phyloP scores from a whole-genome alignment of 2,797 vertebrate species.

The Phrynocephalus forsythii region DNA sequence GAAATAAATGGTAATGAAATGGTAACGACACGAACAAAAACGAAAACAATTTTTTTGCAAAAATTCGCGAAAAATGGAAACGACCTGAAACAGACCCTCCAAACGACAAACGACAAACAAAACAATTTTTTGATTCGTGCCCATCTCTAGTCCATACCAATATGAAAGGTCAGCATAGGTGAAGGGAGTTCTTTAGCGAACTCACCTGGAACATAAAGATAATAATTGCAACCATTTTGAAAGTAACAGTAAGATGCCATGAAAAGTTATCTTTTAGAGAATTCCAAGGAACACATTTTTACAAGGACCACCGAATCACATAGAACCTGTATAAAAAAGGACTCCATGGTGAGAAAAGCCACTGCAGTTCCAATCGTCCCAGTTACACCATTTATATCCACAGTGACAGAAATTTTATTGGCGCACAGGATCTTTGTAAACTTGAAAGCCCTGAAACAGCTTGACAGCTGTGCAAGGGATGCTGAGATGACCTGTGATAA shows the following conservation, averaged over 20 bases:
- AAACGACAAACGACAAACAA: too few species aligned
- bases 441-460: slow-evolving; percentile 46
- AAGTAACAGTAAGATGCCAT: background rate
- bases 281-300: background rate
- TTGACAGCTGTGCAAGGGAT: slow-evolving; percentile 57
- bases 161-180: background rate
- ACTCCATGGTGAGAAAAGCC: background rate
- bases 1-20: too few species aligned
- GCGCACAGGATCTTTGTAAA: slow-evolving; percentile 22
- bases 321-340: background rate
- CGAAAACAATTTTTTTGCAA: too few species aligned
- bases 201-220: too few species aligned
- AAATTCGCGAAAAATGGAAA: too few species aligned
- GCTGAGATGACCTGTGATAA: slow-evolving; percentile 13
- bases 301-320: background rate
- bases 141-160: too few species aligned
- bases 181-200: background rate
- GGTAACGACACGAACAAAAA: too few species aligned
- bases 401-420: slow-evolving; percentile 29
- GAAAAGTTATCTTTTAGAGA: background rate
- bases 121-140: too few species aligned
- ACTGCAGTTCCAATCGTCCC: slow-evolving; percentile 41
- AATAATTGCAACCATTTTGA: background rate
- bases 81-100: too few species aligned
- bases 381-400: slow-evolving; percentile 9